A percentile compares a stretch with the other conserved stretches of the same genome.
Conservation (phyloP, 1,140 invertebrate genomes). For the Chionoecetes opilio region DNA sequence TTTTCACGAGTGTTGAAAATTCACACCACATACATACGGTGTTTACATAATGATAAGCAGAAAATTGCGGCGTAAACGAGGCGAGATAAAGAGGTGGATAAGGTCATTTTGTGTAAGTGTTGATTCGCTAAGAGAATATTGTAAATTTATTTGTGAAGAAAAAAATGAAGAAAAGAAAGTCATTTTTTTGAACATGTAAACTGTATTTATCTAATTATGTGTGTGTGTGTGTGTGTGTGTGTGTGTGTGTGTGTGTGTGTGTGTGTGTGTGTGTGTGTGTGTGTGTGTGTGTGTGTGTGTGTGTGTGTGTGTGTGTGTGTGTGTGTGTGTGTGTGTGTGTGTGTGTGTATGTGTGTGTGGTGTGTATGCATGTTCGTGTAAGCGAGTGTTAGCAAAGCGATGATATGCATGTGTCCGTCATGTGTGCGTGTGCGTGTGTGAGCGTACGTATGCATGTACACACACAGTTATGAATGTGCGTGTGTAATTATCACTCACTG, state of each 20-base stretch:
- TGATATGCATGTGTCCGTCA: neutral
- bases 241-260: slow-evolving; percentile 27
- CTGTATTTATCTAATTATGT: neutral
- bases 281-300: neutral
- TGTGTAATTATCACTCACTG: neutral
- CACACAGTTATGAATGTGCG: slow-evolving; percentile 11
- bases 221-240: slow-evolving; percentile 14
- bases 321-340: neutral
- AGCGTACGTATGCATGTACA: neutral
- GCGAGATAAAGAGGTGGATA: neutral
- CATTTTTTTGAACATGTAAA: too few relatives aligned
- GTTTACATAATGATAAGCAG: neutral
- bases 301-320: neutral
- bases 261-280: slow-evolving; percentile 27
- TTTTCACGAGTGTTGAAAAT: too few relatives aligned
- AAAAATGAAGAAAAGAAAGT: neutral
- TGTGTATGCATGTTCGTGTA: neutral
- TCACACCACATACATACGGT: neutral
- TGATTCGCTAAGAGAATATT: neutral
- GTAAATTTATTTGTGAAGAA: neutral
- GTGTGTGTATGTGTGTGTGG: neutral
- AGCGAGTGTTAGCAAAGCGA: neutral
- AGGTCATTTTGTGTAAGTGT: neutral
- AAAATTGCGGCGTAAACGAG: neutral
- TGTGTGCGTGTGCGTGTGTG: neutral